These are phyloP conservation scores for Gobius niger DNA, from an alignment of 2,113 vertebrate genomes.

Conservation along the genomic window DNA sequence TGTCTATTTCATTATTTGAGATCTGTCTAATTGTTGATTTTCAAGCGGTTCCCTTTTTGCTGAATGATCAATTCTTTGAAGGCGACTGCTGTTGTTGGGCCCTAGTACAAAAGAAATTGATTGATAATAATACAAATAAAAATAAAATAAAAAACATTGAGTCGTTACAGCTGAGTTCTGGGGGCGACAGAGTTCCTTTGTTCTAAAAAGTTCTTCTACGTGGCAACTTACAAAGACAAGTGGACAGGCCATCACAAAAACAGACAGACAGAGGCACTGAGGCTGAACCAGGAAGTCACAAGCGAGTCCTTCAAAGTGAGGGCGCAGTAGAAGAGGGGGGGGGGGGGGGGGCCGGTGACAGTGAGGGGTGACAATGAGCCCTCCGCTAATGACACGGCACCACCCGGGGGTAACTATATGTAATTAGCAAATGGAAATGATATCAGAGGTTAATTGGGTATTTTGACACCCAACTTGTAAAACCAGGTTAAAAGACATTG, in stretches of 20 bases:
- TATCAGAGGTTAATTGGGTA: conserved; percentile 16
- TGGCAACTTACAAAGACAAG: conserved; percentile 1
- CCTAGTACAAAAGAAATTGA: too few species aligned
- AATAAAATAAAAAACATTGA: not conserved
- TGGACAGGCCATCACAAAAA: conserved; percentile 11
- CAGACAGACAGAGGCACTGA: conserved; percentile 35
- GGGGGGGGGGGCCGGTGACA: conserved; percentile 8
- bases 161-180: not conserved
- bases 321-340: conserved; percentile 34
- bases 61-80: too few species aligned
- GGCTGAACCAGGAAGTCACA: conserved; percentile 40
- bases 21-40: too few species aligned
- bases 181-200: not conserved
- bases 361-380: conserved; percentile 27
- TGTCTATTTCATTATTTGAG: too few species aligned
- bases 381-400: conserved; percentile 34
- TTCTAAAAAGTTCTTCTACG: conserved; percentile 6
- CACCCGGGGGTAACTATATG: conserved; percentile 14
- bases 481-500: not conserved
- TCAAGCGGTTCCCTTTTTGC: too few species aligned
- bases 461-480: conserved; percentile 6
- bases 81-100: too few species aligned
- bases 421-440: conserved; percentile 28
- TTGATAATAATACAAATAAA: not conserved
- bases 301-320: conserved; percentile 20